Conservation (phyloP, 2,113 vertebrate genomes). For the Sinocyclocheilus maitianheensis region DNA sequence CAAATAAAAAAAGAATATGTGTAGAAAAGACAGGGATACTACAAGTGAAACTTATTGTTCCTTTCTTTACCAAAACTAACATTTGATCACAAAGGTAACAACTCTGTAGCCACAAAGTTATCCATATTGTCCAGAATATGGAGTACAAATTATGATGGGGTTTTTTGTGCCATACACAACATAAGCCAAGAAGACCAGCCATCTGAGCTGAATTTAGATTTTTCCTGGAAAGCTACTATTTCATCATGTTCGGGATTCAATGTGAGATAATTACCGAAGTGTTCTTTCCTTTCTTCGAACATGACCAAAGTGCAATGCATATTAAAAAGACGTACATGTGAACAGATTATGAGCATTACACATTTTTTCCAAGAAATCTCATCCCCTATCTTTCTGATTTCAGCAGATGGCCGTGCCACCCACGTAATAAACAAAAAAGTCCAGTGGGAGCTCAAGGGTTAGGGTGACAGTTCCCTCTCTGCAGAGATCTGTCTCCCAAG, state of each 20-base stretch:
- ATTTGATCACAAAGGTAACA: not conserved
- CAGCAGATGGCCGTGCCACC: slow-evolving; percentile 57
- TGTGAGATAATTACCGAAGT: not conserved
- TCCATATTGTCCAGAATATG: not conserved
- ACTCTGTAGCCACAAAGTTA: not conserved
- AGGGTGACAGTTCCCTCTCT: slow-evolving; percentile 43
- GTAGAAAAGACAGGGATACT: not conserved
- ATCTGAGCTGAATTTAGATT: not conserved
- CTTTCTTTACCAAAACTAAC: not conserved
- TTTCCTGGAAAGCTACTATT: not conserved
- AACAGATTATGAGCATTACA: slow-evolving; percentile 46
- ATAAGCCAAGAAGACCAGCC: not conserved
- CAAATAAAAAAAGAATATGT: slow-evolving; percentile 17
- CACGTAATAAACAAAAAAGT: slow-evolving; percentile 52
- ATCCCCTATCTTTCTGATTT: slow-evolving; percentile 42
- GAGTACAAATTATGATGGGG: not conserved
- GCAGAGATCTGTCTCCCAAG: slow-evolving; percentile 28
- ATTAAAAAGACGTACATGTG: slow-evolving; percentile 1
- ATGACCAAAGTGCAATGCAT: not conserved
- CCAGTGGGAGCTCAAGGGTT: slow-evolving; percentile 38
- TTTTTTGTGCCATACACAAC: not conserved
- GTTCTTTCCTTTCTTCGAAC: not conserved
- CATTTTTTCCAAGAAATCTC: slow-evolving; percentile 45
- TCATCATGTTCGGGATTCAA: not conserved
- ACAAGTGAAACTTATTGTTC: not conserved